Evolutionary conservation across 2,797 vertebrate species (phyloP), one percentile per base, ranked within the genome.

Genomic region (Enteromius thamalakanensis): DNA sequence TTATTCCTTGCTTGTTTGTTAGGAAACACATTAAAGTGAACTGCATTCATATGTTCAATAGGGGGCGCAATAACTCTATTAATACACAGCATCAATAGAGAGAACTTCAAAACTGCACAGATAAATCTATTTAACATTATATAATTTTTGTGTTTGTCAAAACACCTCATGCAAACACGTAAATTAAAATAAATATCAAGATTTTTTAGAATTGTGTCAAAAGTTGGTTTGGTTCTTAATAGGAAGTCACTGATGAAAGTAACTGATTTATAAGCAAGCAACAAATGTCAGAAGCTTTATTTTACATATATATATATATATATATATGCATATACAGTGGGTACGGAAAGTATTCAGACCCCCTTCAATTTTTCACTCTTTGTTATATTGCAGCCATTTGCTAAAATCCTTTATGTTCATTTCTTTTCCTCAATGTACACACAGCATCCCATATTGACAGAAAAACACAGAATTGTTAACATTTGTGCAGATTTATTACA

Each of bases 41-140:
- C 49, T 88, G 76, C 23, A 72, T 71, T 14, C 21, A 49, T 68
- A 78, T 21, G 64, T 40, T 89, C 91, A 86, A 81, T 51, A 93
- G 92, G 80, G 89, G 92, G 92, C 89, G 53, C 37, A 8, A 7
- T 37, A 37, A 37, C 37, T 37, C 37, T 37, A 37, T 37, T 37
- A 37, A 37, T 37, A 87, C 80, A 85, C 81, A 47, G 74, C 64
- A 34, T 51, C 60, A 68, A 45, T n/a, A 85, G 40, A 82, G 4
- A 71, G 69, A 26, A 15, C 21, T 14, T 34, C 34, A 42, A 15
- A 10, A 19, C 12, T n/a, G 17, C 29, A 3, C 71, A 14, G 10
- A 53, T 34, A 0, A 37, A 37, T 6, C 29, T 1, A 74, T 34
- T 34, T 69, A 51, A 21, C 17, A 17, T 47, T 19, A 71, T 8